These are phyloP conservation scores for Drosophila birchii DNA, from an alignment of 2,888 invertebrate genomes.

Conservation along the genomic window DNA sequence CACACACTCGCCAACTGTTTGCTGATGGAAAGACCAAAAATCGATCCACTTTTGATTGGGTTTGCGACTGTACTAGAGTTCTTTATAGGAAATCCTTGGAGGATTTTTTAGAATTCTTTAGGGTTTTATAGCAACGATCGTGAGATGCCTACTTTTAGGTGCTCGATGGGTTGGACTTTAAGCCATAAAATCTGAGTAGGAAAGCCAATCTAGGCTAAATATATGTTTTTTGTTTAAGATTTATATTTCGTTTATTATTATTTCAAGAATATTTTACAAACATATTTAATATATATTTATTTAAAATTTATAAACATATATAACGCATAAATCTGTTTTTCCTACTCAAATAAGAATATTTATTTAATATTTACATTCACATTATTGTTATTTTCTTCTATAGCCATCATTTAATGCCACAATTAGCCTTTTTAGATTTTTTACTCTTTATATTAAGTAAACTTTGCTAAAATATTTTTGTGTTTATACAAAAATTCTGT, in stretches of 20 bases:
- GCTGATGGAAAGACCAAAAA: slow-evolving; percentile 30
- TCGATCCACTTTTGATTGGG: slow-evolving; percentile 40
- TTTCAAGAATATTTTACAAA: neutral
- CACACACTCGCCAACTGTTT: slow-evolving; percentile 8
- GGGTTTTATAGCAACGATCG: slow-evolving; percentile 49
- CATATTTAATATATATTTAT: too few species aligned
- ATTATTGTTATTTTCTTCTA: too few species aligned
- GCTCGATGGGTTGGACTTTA: slow-evolving; percentile 11
- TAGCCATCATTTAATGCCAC: too few species aligned
- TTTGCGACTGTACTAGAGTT: slow-evolving; percentile 41
- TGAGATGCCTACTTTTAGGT: slow-evolving; percentile 58
- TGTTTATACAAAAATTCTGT: neutral
- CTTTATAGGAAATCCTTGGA: slow-evolving; percentile 24
- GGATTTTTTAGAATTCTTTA: too few species aligned
- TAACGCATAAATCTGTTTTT: too few species aligned
- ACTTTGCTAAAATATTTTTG: neutral
- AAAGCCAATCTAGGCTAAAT: neutral
- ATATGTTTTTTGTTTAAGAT: neutral
- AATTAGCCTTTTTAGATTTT: too few species aligned
- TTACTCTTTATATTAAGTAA: too few species aligned
- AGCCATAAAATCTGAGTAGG: neutral
- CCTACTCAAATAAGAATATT: too few species aligned
- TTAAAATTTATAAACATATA: too few species aligned
- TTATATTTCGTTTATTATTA: neutral
- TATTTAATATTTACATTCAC: too few species aligned